Percentiles rank a stretch among this genome's conserved stretches.
Conservation (phyloP, 2,797 vertebrate species). For the Pangasius djambal region DNA sequence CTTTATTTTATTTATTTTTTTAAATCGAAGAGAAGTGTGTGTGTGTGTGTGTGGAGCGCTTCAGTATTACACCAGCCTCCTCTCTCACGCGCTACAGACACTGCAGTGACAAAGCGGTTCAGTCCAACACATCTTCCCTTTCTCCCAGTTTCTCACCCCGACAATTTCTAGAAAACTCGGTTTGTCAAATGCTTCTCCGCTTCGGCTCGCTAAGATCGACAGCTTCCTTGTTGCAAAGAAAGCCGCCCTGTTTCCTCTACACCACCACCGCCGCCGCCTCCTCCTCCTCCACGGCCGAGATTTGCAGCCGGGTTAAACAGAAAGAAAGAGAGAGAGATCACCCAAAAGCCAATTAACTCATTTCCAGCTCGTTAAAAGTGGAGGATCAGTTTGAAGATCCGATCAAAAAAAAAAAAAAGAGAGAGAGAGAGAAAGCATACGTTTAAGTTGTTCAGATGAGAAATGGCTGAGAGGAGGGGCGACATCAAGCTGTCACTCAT, state of each 20-base stretch:
- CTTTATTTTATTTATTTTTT: background rate
- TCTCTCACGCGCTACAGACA: background rate
- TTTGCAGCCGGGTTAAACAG: conserved; percentile 59
- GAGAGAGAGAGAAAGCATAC: no score
- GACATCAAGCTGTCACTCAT: conserved; percentile 22
- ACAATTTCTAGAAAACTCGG: no score
- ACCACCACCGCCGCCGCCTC: no score
- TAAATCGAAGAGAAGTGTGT: background rate
- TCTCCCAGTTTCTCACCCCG: no score
- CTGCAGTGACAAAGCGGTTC: conserved; percentile 12
- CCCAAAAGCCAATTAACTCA: conserved; percentile 69
- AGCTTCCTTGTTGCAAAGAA: conserved; percentile 41
- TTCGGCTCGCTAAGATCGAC: background rate
- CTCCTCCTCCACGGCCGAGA: conserved; percentile 14
- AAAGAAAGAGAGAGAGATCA: conserved; percentile 66
- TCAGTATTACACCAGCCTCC: conserved; percentile 1
- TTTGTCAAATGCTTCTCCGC: background rate
- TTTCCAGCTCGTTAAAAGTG: conserved; percentile 56
- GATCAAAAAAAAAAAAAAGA: background rate
- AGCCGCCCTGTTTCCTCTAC: conserved; percentile 39
- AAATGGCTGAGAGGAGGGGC: background rate
- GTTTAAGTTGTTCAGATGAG: background rate
- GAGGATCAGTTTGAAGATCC: background rate
- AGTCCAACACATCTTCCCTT: background rate
- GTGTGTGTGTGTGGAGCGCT: background rate